These are phyloP conservation scores for Mallotus villosus DNA, from an alignment of 2,797 vertebrate species.

Conservation along the genomic window DNA sequence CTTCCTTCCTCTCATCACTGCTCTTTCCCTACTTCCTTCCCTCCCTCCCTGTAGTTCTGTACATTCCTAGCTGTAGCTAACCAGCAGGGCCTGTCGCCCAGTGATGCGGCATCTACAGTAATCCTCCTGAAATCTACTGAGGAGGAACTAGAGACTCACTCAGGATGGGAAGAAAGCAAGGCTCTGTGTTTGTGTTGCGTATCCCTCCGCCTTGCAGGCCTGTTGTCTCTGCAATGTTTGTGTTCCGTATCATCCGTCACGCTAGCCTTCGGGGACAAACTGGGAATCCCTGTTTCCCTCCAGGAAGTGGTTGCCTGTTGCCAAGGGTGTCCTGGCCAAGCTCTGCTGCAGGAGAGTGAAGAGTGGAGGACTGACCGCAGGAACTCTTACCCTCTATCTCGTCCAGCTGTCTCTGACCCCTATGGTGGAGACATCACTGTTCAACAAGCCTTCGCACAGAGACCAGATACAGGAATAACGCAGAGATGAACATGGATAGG, in stretches of 20 bases:
- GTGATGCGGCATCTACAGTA: slow-evolving; percentile 2
- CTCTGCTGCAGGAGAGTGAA: too few species aligned
- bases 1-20: too few species aligned
- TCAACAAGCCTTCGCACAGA: too few species aligned
- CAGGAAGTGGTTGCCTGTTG: background rate
- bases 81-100: slow-evolving; percentile 6
- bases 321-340: too few species aligned
- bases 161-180: background rate
- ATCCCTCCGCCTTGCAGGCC: background rate
- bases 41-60: background rate
- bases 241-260: too few species aligned
- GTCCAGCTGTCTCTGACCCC: too few species aligned
- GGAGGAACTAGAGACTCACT: background rate
- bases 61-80: slow-evolving; percentile 13
- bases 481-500: too few species aligned
- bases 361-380: too few species aligned
- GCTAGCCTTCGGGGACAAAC: background rate
- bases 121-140: slow-evolving; percentile 8
- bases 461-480: too few species aligned
- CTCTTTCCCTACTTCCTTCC: too few species aligned
- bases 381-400: too few species aligned
- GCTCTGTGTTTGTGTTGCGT: slow-evolving; percentile 9
- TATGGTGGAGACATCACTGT: too few species aligned
- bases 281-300: slow-evolving; percentile 4
- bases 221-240: background rate